Evolutionary conservation across 2,888 invertebrate species (phyloP).

Genomic region (Stenodera caucasica): DNA sequence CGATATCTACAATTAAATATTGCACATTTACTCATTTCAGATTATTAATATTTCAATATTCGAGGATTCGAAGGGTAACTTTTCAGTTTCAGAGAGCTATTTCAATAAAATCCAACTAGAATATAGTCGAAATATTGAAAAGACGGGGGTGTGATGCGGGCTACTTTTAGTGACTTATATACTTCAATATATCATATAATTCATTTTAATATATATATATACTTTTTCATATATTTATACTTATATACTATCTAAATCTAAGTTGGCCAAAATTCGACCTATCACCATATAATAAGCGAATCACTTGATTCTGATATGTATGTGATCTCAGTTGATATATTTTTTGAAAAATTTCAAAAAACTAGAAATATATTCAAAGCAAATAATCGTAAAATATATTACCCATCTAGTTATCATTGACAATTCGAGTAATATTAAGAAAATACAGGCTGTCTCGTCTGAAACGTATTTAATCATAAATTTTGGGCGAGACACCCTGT

Average conservation of each 20-base stretch:
- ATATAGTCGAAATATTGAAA: constrained; percentile 38
- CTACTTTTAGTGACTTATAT: constrained; percentile 41
- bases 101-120: constrained; percentile 52
- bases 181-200: constrained; percentile 7
- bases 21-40: background rate
- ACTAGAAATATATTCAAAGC: constrained; percentile 8
- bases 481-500: background rate
- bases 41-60: background rate
- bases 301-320: constrained; percentile 57
- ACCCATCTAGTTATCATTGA: background rate
- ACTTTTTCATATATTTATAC: background rate
- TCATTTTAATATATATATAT: background rate
- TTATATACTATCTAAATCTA: constrained; percentile 23
- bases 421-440: background rate
- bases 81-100: constrained; percentile 41
- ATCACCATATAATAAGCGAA: constrained; percentile 54
- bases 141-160: constrained; percentile 49
- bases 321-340: constrained; percentile 58
- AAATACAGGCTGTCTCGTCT: background rate
- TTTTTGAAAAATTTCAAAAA: constrained; percentile 31
- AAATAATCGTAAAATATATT: background rate
- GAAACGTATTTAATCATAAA: background rate
- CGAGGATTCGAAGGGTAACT: background rate
- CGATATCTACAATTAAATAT: constrained; percentile 1
- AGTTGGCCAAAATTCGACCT: constrained; percentile 45